phyloP scores from a whole-genome alignment of 2,888 invertebrate species.

The Asteroscopus sphinx region DNA sequence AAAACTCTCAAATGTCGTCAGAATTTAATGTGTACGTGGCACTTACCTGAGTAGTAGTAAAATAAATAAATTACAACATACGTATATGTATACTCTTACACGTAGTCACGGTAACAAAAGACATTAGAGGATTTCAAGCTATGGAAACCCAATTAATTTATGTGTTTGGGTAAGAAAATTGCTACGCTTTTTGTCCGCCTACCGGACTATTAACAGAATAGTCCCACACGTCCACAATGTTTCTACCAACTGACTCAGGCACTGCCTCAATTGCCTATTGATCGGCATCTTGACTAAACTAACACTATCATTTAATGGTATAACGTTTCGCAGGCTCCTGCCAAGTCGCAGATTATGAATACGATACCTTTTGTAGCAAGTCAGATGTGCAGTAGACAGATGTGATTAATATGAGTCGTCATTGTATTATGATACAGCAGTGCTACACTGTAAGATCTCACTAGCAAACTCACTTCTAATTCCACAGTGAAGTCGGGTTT shows the following conservation, averaged over 20 bases:
- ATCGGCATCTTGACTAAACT: slow-evolving; percentile 52
- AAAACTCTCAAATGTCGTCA: no score
- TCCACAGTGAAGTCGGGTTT: no score
- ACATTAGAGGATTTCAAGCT: neutral
- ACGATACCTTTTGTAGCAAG: slow-evolving; percentile 37
- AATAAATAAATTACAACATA: no score
- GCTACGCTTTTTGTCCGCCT: slow-evolving; percentile 4
- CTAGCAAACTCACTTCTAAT: no score
- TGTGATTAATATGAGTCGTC: slow-evolving; percentile 42
- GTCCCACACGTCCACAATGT: slow-evolving; percentile 34
- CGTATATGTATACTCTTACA: no score
- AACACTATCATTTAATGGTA: slow-evolving; percentile 50
- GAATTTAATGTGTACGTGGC: no score
- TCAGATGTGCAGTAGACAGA: slow-evolving; percentile 22
- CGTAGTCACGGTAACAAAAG: no score
- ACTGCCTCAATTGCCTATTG: slow-evolving; percentile 50
- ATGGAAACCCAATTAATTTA: neutral
- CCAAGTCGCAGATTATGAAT: slow-evolving; percentile 52
- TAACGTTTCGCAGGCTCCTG: slow-evolving; percentile 46
- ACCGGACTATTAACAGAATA: slow-evolving; percentile 32
- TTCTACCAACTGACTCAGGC: slow-evolving; percentile 44
- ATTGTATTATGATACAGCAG: slow-evolving; percentile 45
- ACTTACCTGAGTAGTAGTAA: no score
- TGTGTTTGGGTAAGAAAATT: neutral
- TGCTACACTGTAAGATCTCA: no score